phyloP scores from a whole-genome alignment of 2,797 vertebrate species.

The Nannoperca obscura region DNA sequence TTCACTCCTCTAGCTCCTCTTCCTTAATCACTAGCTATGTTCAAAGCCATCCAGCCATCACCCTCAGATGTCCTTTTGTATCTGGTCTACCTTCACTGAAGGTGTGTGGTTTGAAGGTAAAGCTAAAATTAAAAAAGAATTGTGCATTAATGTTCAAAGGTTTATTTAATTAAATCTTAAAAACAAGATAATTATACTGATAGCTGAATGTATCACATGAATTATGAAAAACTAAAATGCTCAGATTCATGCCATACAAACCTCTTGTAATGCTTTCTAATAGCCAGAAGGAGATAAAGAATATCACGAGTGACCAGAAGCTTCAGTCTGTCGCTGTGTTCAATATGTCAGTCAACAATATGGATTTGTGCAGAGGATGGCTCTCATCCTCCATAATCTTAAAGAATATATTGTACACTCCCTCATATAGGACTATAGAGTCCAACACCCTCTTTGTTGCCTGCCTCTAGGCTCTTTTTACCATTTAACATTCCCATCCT shows the following conservation, averaged over 20 bases:
- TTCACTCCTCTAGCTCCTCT: neutral
- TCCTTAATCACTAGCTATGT: neutral
- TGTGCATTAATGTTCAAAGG: neutral
- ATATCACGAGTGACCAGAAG: neutral
- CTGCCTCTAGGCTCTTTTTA: neutral
- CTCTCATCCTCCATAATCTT: conserved; percentile 15
- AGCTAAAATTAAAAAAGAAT: neutral
- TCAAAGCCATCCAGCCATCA: conserved; percentile 5
- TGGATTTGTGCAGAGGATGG: conserved; percentile 1
- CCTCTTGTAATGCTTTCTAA: neutral
- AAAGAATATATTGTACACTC: neutral
- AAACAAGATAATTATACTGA: neutral
- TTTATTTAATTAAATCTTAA: neutral
- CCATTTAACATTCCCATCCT: conserved; percentile 1
- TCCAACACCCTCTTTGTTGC: neutral
- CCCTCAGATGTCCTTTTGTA: neutral
- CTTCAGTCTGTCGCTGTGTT: neutral
- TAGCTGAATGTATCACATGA: neutral
- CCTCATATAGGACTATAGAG: neutral
- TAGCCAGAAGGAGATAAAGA: neutral
- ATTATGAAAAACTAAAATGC: neutral
- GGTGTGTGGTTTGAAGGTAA: neutral
- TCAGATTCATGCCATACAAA: neutral
- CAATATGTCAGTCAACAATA: conserved; percentile 5
- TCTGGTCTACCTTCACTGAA: neutral